A percentile compares a stretch with the other conserved stretches of the same genome.
phyloP scores from a whole-genome alignment of 2,113 vertebrate species.

The Chrysemys picta region DNA sequence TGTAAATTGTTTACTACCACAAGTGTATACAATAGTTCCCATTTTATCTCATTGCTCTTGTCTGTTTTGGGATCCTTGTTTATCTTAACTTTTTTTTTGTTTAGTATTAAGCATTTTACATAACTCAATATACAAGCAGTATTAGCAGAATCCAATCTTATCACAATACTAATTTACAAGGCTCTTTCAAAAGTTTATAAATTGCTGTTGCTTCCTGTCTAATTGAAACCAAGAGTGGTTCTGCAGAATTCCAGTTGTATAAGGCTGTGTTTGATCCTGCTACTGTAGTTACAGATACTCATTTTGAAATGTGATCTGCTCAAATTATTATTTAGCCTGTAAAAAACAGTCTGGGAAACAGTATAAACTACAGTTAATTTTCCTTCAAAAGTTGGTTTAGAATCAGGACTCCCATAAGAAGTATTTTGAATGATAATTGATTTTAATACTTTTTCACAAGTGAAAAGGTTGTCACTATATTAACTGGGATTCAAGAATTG shows the following conservation, averaged over 20 bases:
- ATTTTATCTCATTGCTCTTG: background rate
- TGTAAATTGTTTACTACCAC: background rate
- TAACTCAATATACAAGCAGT: background rate
- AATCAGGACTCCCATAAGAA: background rate
- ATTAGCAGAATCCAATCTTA: background rate
- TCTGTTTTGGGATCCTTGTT: background rate
- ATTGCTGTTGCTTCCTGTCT: background rate
- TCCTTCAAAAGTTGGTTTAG: background rate
- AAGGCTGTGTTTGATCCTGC: background rate
- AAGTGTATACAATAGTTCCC: background rate
- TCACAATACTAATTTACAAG: background rate
- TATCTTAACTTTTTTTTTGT: background rate
- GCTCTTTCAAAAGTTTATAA: background rate
- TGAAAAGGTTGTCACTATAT: background rate
- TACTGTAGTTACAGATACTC: background rate
- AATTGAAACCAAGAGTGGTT: background rate
- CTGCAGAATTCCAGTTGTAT: background rate
- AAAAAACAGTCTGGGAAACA: background rate
- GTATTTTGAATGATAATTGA: background rate
- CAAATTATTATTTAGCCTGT: background rate
- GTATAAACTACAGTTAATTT: background rate
- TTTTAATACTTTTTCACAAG: background rate
- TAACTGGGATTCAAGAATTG: background rate
- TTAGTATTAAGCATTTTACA: background rate
- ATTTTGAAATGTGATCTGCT: background rate